phyloP scores from a whole-genome alignment of 1,140 invertebrate genomes.

The Drosophila insularis region DNA sequence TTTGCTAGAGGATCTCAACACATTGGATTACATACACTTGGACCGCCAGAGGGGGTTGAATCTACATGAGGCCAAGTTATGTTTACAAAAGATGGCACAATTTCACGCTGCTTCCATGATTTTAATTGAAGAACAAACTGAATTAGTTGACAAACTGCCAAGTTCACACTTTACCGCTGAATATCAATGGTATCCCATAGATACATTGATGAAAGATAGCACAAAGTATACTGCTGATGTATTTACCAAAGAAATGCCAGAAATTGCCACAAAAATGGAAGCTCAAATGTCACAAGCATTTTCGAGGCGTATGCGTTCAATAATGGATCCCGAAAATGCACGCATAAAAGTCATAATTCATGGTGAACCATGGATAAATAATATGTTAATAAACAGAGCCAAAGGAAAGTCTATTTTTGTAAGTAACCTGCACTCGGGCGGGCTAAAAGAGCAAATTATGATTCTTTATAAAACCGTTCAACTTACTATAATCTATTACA shows the following conservation, averaged over 20 bases:
- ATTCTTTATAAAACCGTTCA: too few species aligned
- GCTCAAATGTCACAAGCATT: conserved; percentile 52
- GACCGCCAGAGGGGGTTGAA: conserved; percentile 47
- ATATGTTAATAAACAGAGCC: conserved; percentile 85
- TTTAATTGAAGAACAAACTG: conserved; percentile 30
- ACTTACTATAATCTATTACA: conserved; percentile 17
- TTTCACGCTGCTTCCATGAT: conserved; percentile 72
- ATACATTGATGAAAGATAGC: conserved; percentile 51
- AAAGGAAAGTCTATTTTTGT: conserved; percentile 83
- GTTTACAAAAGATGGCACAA: conserved; percentile 60
- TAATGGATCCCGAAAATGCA: conserved; percentile 43
- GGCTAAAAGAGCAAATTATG: too few species aligned
- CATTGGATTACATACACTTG: conserved; percentile 34
- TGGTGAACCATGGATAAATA: conserved; percentile 87
- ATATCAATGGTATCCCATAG: conserved; percentile 49
- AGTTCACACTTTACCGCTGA: conserved; percentile 33
- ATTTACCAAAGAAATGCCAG: conserved; percentile 80
- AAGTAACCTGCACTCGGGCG: conserved; percentile 29
- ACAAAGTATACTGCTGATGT: conserved; percentile 41
- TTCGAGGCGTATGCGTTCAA: conserved; percentile 24
- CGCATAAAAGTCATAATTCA: conserved; percentile 84
- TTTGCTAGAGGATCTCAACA: conserved; percentile 60
- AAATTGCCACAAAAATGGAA: conserved; percentile 75
- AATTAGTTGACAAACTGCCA: conserved; percentile 22
- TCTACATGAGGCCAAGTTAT: conserved; percentile 34